Evolutionary conservation across 2,113 vertebrate genomes (phyloP).

Genomic region (Microcebus tavaratra): DNA sequence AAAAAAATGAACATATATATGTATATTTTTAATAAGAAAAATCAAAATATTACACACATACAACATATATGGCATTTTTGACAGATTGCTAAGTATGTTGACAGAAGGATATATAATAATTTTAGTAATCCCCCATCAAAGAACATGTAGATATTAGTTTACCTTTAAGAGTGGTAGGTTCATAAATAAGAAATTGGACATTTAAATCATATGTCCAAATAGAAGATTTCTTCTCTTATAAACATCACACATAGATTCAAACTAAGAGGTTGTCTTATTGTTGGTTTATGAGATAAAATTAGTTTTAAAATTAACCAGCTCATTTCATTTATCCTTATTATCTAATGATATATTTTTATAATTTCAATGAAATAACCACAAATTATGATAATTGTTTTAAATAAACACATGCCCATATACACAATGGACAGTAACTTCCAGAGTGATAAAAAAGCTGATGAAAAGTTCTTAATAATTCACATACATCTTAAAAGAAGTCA

Average conservation of each 20-base stretch:
- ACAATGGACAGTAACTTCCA: neutral
- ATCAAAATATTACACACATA: slow-evolving; percentile 18
- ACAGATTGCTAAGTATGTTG: neutral
- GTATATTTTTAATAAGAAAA: slow-evolving; percentile 21
- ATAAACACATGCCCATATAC: neutral
- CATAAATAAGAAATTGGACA: neutral
- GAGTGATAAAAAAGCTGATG: neutral
- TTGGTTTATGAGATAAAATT: neutral
- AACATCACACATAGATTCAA: neutral
- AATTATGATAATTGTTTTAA: neutral
- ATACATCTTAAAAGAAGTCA: neutral
- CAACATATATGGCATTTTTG: neutral
- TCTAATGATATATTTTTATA: neutral
- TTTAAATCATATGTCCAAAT: neutral
- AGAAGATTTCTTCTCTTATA: neutral
- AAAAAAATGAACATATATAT: neutral
- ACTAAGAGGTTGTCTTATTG: neutral
- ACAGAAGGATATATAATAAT: neutral
- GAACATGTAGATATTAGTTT: neutral
- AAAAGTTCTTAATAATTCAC: slow-evolving; percentile 30
- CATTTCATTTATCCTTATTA: neutral
- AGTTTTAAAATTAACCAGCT: slow-evolving; percentile 8
- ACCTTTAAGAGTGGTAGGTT: neutral
- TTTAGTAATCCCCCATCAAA: neutral
- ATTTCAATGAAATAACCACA: slow-evolving; percentile 24